Base-by-base conservation (phyloP, 2,888 invertebrate species). In the Orthonychiurus folsomi region DNA sequence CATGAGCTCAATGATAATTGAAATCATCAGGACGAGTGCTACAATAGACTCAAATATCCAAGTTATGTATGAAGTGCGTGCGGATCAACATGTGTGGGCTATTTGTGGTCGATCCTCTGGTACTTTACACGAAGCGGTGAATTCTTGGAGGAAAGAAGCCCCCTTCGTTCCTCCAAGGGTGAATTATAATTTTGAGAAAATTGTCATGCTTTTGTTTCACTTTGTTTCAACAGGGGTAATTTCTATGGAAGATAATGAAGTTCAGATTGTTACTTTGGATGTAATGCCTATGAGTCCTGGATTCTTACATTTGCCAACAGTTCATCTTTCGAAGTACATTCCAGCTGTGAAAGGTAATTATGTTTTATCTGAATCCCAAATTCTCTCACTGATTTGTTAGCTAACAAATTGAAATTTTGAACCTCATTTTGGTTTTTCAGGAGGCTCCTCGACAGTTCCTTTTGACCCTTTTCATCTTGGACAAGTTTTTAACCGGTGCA, bases 201-300 rank as follows among this genome's bases (percentile, higher is more conserved):
- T n/a, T n/a, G n/a, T n/a, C n/a, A n/a, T n/a, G n/a, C n/a, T n/a
- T n/a, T n/a, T n/a, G n/a, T n/a, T n/a, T n/a, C n/a, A n/a, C n/a
- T n/a, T n/a, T n/a, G n/a, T n/a, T n/a, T n/a, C n/a, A 48, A 48
- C 74, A 87, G 88, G 87, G 63, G 86, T 88, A 2, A 82, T 88
- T 69, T 83, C 84, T 20, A 81, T 89, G 79, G 85, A 83, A 64
- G 81, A 83, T 58, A 80, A 81, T 2, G 84, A 85, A 63, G 82
- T 84, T 12, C 76, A 76, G 65, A 89, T 89, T 76, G 88, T 93
- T 56, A 84, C 86, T 0, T 77, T 95, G 69, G 93, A 94, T 74
- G 90, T 94, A 47, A 91, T 94, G 88, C 94, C 94, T 2, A 79
- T 95, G n/a, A 86, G 86, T 24, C 88, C 91, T 24, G 95, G 95